These are phyloP conservation scores for Macrosteles quadrilineatus DNA, from an alignment of 1,140 invertebrate genomes.

Conservation along the genomic window DNA sequence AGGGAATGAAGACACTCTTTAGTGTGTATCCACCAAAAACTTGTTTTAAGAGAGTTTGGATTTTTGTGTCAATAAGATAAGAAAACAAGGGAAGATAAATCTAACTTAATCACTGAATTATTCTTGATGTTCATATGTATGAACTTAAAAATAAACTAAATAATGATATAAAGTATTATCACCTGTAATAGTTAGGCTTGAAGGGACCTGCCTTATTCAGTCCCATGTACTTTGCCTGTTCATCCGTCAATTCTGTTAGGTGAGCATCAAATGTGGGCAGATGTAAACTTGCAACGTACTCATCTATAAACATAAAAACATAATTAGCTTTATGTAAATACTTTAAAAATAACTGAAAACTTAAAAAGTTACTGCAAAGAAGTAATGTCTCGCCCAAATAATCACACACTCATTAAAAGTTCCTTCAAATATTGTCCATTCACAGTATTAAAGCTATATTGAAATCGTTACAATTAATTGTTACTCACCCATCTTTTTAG, in stretches of 20 bases:
- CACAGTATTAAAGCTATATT: no score
- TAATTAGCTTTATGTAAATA: neutral
- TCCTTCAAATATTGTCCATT: no score
- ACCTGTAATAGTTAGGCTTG: slow-evolving; percentile 98
- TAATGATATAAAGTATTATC: neutral
- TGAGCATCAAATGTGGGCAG: slow-evolving; percentile 96
- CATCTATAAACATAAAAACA: slow-evolving; percentile 64
- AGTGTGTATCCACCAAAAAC: no score
- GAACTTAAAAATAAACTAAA: no score
- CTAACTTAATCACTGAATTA: no score
- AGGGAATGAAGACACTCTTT: no score
- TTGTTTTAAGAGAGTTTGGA: no score
- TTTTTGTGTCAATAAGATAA: no score
- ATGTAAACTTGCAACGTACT: slow-evolving; percentile 95
- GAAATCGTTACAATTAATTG: no score
- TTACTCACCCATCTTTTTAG: slow-evolving; percentile 96
- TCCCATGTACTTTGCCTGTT: slow-evolving; percentile 97
- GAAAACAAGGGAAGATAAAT: no score
- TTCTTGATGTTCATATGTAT: no score
- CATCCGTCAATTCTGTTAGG: slow-evolving; percentile 92
- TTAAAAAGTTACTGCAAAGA: slow-evolving; percentile 7
- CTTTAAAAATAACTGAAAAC: slow-evolving; percentile 25
- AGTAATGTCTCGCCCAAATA: slow-evolving; percentile 43
- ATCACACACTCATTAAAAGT: slow-evolving; percentile 42
- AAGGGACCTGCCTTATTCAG: slow-evolving; percentile 97